Evolutionary conservation across 35 echinoderm and acorn worm species (phyloP), one percentile per base, ranked within the genome.

Genomic region (Eucidaris tribuloides): DNA sequence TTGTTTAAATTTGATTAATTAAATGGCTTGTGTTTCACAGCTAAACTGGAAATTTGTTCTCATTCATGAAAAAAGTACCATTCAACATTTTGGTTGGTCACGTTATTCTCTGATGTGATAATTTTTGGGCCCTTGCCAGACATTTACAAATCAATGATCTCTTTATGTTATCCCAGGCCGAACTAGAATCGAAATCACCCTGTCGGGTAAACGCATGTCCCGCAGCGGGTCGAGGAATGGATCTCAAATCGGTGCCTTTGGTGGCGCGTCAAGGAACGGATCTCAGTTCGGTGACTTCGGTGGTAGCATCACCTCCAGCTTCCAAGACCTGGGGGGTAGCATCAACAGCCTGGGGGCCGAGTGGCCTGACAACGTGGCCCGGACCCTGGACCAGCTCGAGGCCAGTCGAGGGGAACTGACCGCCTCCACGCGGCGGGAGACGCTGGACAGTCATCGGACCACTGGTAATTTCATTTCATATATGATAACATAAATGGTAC

Each of bases 381-480:
- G 82, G 39, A 94, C 92, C 19, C 82, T 94, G 39, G 87, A 94
- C 55, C 86, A 94, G 76, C 92, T 94, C 19, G 77, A 78, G 30
- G 61, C 81, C 42, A 89, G 82, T 41, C 87, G 81, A 29, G 31
- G 13, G 18, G 35, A 62, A 5, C 64, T 94, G 15, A 42, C 81
- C 11, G 68, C 86, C 3, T 83, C 84, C 27, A 61, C 58, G 3
- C 20, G 48, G 58, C 41, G 58, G n/a, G 49, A 82, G 23, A 59
- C 85, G 4, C 74, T 63, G 9, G 79, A 81, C 70, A 85, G 79
- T 57, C 87, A 84, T 34, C 57, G 66, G 27, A 94, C 92, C 18
- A 94, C 92, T 23, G 92, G 92, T 94, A 89, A 45, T 41, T n/a
- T n/a, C n/a, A n/a, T n/a, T n/a, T n/a, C n/a, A n/a, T n/a, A n/a